phyloP scores from a whole-genome alignment of 2,888 invertebrate species.

The Netelia fuscicornis region DNA sequence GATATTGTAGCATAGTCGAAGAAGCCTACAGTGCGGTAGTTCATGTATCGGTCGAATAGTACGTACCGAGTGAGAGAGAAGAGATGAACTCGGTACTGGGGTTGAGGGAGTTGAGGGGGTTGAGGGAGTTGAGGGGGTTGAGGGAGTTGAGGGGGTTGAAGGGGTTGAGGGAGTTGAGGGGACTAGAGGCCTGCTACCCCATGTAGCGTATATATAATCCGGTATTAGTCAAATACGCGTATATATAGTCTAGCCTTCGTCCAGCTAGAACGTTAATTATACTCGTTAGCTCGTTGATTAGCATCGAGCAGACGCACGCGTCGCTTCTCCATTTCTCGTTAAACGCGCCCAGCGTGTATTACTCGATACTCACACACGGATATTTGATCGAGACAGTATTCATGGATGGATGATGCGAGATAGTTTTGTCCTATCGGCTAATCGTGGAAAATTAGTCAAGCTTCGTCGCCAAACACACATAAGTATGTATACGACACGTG shows the following conservation, averaged over 20 bases:
- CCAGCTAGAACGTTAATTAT: slow-evolving; percentile 58
- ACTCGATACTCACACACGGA: not conserved
- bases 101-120: not conserved
- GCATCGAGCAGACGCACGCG: not conserved
- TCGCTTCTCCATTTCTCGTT: not conserved
- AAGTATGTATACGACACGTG: not conserved
- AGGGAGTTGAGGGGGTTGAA: not conserved
- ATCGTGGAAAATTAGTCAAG: not conserved
- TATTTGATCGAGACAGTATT: not conserved
- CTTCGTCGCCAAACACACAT: not conserved
- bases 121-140: not conserved
- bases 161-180: not conserved
- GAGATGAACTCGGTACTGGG: not conserved
- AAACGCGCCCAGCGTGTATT: too few relatives aligned
- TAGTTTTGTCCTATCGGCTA: not conserved
- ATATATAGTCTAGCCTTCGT: not conserved
- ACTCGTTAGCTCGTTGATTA: slow-evolving; percentile 64
- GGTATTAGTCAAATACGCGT: slow-evolving; percentile 50
- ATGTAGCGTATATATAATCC: slow-evolving; percentile 56
- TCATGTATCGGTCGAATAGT: slow-evolving; percentile 35
- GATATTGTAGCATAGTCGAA: slow-evolving; percentile 48
- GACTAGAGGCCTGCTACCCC: not conserved
- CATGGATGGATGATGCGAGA: not conserved
- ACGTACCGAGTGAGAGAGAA: slow-evolving; percentile 14
- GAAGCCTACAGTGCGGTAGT: slow-evolving; percentile 41